A percentile compares a stretch with the other conserved stretches of the same genome.
These are phyloP conservation scores for Anguilla anguilla DNA, from an alignment of 2,797 vertebrate species.

Conservation along the genomic window DNA sequence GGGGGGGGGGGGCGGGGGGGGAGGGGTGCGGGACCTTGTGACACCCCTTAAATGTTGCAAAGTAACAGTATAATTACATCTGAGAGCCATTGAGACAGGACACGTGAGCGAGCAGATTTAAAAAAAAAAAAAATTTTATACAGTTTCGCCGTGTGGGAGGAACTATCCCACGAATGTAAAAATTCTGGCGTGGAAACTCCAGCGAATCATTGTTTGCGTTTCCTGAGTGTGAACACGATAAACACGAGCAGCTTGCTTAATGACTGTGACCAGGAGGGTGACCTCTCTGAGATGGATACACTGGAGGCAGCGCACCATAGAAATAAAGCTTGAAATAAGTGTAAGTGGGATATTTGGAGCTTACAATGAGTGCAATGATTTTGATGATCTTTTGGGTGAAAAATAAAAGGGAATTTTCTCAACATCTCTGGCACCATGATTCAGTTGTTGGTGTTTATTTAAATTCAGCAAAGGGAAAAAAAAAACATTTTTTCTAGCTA, in stretches of 20 bases:
- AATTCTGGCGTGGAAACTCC: not conserved
- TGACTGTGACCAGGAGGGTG: not conserved
- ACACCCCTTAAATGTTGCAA: not conserved
- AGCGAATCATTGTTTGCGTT: not conserved
- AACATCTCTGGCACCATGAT: no score
- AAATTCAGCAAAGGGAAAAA: no score
- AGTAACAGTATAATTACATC: not conserved
- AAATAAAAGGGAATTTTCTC: no score
- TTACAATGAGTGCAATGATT: not conserved
- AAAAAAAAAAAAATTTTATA: no score
- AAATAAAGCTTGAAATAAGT: not conserved
- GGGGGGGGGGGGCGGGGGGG: not conserved
- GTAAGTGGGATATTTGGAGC: not conserved
- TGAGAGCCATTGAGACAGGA: not conserved
- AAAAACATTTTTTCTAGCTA: no score
- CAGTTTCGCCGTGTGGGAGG: not conserved
- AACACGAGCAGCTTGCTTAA: not conserved
- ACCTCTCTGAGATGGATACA: not conserved
- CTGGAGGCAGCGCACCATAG: not conserved
- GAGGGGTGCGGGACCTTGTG: not conserved
- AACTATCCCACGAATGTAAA: no score
- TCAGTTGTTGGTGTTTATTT: no score
- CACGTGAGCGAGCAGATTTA: not conserved
- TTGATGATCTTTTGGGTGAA: not conserved
- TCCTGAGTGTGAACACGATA: not conserved